Percentiles rank a stretch among this genome's conserved stretches.
phyloP scores from a whole-genome alignment of 2,888 invertebrate genomes.

The Rotaria sp. region DNA sequence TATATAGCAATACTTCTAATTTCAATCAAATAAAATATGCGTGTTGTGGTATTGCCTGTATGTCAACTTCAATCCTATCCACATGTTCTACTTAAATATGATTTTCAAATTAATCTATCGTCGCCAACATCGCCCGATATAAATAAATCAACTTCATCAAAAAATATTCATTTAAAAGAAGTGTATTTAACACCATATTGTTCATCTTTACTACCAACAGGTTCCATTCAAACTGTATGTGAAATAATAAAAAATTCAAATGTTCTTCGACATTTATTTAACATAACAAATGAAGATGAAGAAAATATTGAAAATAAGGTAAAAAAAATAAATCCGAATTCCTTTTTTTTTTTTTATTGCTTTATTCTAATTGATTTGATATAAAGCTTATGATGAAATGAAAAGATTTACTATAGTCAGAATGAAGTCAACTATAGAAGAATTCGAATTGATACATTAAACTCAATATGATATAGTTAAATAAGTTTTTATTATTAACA shows the following conservation, averaged over 20 bases:
- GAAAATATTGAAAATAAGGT: slow-evolving; percentile 26
- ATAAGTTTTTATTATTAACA: no score
- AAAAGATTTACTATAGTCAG: no score
- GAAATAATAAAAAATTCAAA: not conserved
- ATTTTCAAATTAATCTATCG: not conserved
- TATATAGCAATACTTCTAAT: no score
- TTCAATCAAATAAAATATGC: not conserved
- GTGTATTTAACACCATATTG: slow-evolving; percentile 20
- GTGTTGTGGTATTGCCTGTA: slow-evolving; percentile 19
- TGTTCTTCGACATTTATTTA: slow-evolving; percentile 10
- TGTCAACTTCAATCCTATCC: not conserved
- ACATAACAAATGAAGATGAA: not conserved
- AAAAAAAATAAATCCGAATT: not conserved
- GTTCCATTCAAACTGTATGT: slow-evolving; percentile 27
- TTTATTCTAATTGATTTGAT: no score
- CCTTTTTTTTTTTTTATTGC: no score
- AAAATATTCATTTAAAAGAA: not conserved
- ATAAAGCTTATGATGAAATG: no score
- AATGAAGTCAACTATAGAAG: no score
- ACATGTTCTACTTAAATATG: slow-evolving; percentile 26
- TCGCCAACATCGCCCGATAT: no score
- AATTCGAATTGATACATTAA: no score
- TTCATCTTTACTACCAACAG: not conserved
- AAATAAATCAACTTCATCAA: not conserved
- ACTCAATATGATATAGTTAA: no score